Evolutionary conservation across 2,797 vertebrate species (phyloP), one percentile per base, ranked within the genome.

Genomic region (Sebastes flavidus): DNA sequence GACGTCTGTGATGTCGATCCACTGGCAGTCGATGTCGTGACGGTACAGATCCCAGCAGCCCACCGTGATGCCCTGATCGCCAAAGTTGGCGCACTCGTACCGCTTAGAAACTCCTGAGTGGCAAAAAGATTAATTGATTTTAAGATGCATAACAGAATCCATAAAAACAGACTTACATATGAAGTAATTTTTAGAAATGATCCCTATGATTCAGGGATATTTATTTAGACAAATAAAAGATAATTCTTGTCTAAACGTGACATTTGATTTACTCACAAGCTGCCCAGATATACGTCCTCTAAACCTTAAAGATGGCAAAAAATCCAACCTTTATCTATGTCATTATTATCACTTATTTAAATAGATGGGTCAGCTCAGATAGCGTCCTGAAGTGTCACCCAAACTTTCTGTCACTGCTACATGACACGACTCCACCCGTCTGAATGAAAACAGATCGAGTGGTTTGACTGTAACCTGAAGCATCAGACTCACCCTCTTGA

Each of bases 1-100:
- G 81, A 99, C 93, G 0, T 99, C 98, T 0, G 97, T 97, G 91
- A 99, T 99, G 92, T 99, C 98, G 1, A 99, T 97, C 98, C 98
- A 99, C 84, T 99, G 98, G 84, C 98, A 99, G 96, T 99, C 98
- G 1, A 99, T 99, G 91, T 99, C 99, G 0, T 99, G 98, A 0
- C 98, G 95, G 84, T 99, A 99, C 83, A 98, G 87, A 89, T 99
- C 99, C 98, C 97, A 99, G 95, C 99, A 99, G 78, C 98, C 98
- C 86, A 99, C 98, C 0, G 98, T 99, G 95, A 99, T 98, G 86
- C 99, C 99, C 92, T 99, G 99, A 75, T 99, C 98, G 2, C 99
- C 99, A 2, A 99, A 99, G 95, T 99, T 99, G 77, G 99, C 99
- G 30, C 99, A 99, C 86, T 99, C 98, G 0, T 99, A 99, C 32